Percentiles rank a stretch among this genome's conserved stretches.
Conservation (phyloP, 2,113 vertebrate species). For the Apodemus sylvaticus region DNA sequence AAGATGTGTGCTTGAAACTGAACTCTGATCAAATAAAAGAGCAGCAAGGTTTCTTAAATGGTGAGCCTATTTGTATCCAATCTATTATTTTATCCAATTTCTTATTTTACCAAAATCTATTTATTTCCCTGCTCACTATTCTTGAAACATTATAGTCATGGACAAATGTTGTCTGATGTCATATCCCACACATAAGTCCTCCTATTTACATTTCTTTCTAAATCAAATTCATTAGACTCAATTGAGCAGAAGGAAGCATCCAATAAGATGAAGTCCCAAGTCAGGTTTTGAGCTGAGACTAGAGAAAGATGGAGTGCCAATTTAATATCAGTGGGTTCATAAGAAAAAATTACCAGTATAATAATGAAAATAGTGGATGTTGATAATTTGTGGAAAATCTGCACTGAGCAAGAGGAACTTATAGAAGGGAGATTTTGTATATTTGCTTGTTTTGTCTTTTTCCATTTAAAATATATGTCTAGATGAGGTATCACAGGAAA, state of each 20-base stretch:
- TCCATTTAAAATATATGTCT: not conserved
- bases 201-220: not conserved
- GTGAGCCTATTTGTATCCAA: not conserved
- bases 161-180: slow-evolving; percentile 1
- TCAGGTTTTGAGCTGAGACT: not conserved
- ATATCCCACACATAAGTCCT: not conserved
- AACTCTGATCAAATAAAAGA: not conserved
- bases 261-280: not conserved
- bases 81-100: not conserved
- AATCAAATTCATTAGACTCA: not conserved
- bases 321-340: not conserved
- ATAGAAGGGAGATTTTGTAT: not conserved
- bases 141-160: not conserved
- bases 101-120: not conserved
- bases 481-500: not conserved
- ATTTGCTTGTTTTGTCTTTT: not conserved
- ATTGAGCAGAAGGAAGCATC: not conserved
- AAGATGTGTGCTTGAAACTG: not conserved
- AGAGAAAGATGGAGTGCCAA: not conserved
- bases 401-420: not conserved
- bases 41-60: not conserved
- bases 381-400: not conserved
- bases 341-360: not conserved
- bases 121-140: not conserved
- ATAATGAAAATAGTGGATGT: not conserved